phyloP scores from a whole-genome alignment of 64 coral and sea anemone genomes.

The Trachythela sp. region DNA sequence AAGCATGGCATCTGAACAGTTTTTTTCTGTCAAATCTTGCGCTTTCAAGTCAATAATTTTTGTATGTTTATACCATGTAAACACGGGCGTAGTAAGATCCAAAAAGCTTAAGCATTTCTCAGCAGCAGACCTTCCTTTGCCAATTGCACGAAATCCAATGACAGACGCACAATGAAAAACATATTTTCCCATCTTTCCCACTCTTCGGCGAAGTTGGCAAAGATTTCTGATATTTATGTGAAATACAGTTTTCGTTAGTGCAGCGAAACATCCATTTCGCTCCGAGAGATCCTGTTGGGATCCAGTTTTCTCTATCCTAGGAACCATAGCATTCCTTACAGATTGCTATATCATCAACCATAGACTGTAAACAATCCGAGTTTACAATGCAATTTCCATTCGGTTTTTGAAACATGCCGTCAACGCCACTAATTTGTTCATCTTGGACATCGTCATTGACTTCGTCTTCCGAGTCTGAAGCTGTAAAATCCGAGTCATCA shows the following conservation, averaged over 20 bases:
- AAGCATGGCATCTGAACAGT: background rate
- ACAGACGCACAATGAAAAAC: background rate
- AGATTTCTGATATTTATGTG: background rate
- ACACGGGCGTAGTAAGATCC: background rate
- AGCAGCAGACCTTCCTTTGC: background rate
- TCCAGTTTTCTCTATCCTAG: background rate
- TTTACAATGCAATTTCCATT: background rate
- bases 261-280: background rate
- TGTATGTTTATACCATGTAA: background rate
- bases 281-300: background rate
- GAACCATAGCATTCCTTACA: background rate
- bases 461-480: background rate
- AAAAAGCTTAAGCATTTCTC: background rate
- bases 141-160: background rate
- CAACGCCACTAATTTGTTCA: background rate
- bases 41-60: background rate
- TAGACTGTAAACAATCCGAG: background rate
- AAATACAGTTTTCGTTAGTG: background rate
- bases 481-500: background rate
- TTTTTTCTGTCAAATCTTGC: background rate
- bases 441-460: background rate
- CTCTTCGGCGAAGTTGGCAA: background rate
- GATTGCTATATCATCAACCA: background rate
- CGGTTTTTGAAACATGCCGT: no score
- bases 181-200: background rate